Evolutionary conservation across 1,140 invertebrate species (phyloP).

Genomic region (Ostrea edulis): DNA sequence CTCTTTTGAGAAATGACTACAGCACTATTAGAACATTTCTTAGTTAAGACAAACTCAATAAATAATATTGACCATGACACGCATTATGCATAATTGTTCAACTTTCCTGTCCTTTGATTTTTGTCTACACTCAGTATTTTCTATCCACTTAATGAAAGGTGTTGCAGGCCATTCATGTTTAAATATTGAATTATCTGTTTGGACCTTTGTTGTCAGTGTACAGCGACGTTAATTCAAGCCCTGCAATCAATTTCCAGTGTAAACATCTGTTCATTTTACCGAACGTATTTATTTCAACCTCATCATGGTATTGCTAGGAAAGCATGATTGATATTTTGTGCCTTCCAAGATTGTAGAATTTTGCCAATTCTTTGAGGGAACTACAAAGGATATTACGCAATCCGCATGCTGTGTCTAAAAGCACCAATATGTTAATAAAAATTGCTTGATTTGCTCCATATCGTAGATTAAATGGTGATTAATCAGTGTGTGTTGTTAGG

Average conservation of each 20-base stretch:
- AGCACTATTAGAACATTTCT: too few relatives aligned
- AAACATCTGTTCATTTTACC: background rate
- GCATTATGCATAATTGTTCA: background rate
- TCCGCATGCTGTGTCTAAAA: background rate
- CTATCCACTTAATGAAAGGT: background rate
- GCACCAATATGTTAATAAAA: background rate
- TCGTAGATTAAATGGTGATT: too few relatives aligned
- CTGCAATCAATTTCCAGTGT: background rate
- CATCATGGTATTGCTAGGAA: background rate
- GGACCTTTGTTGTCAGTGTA: background rate
- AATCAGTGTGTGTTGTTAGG: too few relatives aligned
- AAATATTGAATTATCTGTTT: background rate
- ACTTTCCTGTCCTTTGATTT: background rate
- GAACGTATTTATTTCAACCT: background rate
- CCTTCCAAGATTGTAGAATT: background rate
- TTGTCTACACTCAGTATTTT: background rate
- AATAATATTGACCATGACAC: background rate
- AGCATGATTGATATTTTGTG: background rate
- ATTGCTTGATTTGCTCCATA: background rate
- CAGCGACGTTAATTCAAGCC: background rate
- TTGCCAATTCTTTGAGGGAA: background rate
- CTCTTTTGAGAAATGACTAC: too few relatives aligned
- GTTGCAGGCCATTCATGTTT: background rate
- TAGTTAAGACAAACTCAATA: background rate
- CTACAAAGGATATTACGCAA: background rate